Evolutionary conservation across 1,140 invertebrate genomes (phyloP).

Genomic region (Drosophila carrolli): DNA sequence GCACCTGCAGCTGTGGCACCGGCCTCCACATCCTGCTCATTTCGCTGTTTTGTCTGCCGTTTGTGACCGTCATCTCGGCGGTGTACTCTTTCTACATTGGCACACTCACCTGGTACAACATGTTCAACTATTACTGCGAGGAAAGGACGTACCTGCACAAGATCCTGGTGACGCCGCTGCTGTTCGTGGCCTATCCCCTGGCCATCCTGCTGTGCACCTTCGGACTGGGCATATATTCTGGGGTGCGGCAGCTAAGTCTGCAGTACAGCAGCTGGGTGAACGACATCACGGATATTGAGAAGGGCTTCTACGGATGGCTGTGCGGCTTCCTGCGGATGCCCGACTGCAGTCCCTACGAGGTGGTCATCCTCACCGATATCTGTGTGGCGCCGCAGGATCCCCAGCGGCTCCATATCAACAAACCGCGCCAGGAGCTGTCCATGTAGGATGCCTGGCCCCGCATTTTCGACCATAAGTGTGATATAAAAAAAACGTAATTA

Average conservation of each 20-base stretch:
- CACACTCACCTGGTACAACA: conserved; percentile 91
- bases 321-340: conserved; percentile 88
- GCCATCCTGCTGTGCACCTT: conserved; percentile 88
- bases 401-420: conserved; percentile 76
- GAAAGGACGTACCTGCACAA: conserved; percentile 88
- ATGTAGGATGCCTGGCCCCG: conserved; percentile 55
- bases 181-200: conserved; percentile 90
- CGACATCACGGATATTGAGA: conserved; percentile 90
- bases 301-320: conserved; percentile 92
- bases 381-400: conserved; percentile 74
- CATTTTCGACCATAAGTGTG: conserved; percentile 74
- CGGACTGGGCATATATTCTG: conserved; percentile 89
- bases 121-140: conserved; percentile 89
- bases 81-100: conserved; percentile 91
- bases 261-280: conserved; percentile 89
- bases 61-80: conserved; percentile 88
- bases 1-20: conserved; percentile 86
- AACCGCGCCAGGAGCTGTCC: conserved; percentile 80
- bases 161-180: conserved; percentile 88
- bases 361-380: conserved; percentile 81
- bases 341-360: conserved; percentile 86
- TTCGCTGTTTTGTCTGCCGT: conserved; percentile 88
- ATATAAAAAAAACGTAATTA: conserved; percentile 65
- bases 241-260: conserved; percentile 89
- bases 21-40: conserved; percentile 89